Evolutionary conservation across 2,797 vertebrate genomes (phyloP).

Genomic region (Iguana delicatissima): DNA sequence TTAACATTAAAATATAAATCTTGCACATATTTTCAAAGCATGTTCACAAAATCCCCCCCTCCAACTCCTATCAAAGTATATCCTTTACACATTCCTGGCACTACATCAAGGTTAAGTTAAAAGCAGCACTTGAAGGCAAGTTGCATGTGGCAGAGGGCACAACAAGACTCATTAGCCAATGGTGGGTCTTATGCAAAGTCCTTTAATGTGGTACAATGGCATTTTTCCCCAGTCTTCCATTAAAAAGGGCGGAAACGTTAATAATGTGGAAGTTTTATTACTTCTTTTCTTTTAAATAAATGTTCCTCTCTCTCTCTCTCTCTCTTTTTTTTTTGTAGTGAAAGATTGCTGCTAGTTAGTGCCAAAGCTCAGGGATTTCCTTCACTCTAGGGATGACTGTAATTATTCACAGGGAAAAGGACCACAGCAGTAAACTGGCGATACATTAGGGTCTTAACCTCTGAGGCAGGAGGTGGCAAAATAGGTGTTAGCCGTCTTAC

Average conservation of each 20-base stretch:
- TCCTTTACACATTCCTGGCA: constrained; percentile 84
- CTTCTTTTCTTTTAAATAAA: constrained; percentile 80
- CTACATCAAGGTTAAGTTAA: constrained; percentile 86
- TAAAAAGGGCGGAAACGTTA: constrained; percentile 87
- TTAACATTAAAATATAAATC: constrained; percentile 53
- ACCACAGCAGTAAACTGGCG: constrained; percentile 76
- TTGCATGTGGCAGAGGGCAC: constrained; percentile 78
- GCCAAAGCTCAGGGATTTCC: constrained; percentile 88
- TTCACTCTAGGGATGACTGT: constrained; percentile 85
- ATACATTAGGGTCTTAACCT: constrained; percentile 79
- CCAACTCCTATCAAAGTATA: constrained; percentile 71
- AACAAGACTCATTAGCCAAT: constrained; percentile 88
- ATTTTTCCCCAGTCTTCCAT: constrained; percentile 80
- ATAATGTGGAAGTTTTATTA: constrained; percentile 93
- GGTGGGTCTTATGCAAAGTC: constrained; percentile 80
- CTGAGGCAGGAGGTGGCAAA: constrained; percentile 79
- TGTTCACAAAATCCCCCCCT: constrained; percentile 50
- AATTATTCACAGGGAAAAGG: constrained; percentile 83
- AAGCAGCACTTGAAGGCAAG: constrained; percentile 76
- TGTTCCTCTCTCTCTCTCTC: constrained; percentile 64
- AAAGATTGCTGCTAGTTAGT: constrained; percentile 74
- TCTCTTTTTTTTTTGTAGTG: constrained; percentile 85
- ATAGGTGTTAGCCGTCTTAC: constrained; percentile 80
- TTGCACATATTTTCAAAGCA: constrained; percentile 48
- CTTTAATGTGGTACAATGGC: constrained; percentile 87